Evolutionary conservation across 2,797 vertebrate species (phyloP).

Genomic region (Gallinago solitaria): DNA sequence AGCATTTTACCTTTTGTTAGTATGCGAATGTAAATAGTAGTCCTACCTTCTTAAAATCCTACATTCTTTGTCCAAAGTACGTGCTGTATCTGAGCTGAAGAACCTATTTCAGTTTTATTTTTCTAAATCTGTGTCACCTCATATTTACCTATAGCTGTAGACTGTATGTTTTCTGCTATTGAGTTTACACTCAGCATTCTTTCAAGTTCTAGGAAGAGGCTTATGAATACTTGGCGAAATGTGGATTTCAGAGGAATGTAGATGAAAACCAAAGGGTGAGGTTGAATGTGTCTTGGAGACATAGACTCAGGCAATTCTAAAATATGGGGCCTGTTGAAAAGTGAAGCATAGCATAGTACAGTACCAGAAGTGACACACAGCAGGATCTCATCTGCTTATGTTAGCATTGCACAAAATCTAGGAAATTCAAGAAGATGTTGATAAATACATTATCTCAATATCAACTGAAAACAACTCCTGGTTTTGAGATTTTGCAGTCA

Average conservation of each 20-base stretch:
- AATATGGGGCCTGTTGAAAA: neutral
- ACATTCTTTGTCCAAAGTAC: neutral
- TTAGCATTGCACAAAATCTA: neutral
- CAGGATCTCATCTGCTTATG: neutral
- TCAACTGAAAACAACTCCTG: neutral
- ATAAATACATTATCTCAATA: neutral
- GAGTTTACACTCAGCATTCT: neutral
- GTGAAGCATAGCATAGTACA: neutral
- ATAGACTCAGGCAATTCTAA: neutral
- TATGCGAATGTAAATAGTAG: neutral
- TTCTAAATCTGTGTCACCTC: neutral
- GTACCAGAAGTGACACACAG: neutral
- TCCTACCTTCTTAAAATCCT: neutral
- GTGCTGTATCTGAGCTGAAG: neutral
- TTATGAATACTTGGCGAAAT: neutral
- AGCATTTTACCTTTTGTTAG: neutral
- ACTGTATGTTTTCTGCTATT: neutral
- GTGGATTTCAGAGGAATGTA: neutral
- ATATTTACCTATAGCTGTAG: neutral
- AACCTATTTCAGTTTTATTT: neutral
- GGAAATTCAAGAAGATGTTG: neutral
- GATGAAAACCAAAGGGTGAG: neutral
- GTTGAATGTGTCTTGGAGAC: neutral
- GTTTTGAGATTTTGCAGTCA: neutral
- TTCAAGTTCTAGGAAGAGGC: neutral